A percentile compares a stretch with the other conserved stretches of the same genome.
These are phyloP conservation scores for Syncerus caffer DNA, from an alignment of 2,797 vertebrate genomes.

Conservation along the genomic window DNA sequence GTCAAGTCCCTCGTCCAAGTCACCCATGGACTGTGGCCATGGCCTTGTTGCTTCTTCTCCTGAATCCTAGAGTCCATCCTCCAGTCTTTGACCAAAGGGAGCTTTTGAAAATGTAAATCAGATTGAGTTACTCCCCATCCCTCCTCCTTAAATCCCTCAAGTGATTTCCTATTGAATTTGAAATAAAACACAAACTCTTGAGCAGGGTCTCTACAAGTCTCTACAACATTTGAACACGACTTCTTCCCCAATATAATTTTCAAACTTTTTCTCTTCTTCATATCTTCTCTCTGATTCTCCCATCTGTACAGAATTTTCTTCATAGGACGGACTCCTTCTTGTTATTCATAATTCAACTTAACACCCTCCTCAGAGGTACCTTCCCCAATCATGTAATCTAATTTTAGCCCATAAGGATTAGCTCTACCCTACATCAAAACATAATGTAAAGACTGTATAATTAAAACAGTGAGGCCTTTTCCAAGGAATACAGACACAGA, in stretches of 20 bases:
- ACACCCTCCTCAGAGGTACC: background rate
- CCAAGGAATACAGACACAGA: background rate
- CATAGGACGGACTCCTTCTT: background rate
- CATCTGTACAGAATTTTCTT: background rate
- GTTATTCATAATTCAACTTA: background rate
- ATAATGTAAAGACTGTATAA: background rate
- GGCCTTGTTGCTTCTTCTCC: background rate
- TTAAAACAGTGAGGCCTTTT: background rate
- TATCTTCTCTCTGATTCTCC: background rate
- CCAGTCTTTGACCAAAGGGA: background rate
- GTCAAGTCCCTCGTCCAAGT: background rate
- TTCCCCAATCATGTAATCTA: background rate
- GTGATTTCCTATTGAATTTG: background rate
- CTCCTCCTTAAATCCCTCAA: background rate
- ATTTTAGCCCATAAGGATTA: background rate
- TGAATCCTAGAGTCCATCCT: background rate
- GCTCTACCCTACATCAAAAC: background rate
- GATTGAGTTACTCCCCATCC: background rate
- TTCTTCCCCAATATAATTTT: background rate
- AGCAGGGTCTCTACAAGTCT: background rate
- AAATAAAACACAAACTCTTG: background rate
- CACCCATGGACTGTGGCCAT: background rate
- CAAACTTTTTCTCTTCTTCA: background rate
- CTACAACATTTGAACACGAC: background rate
- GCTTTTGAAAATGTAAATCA: background rate